Base-by-base conservation (phyloP, 2,888 invertebrate species). In the Nebria brevicollis region DNA sequence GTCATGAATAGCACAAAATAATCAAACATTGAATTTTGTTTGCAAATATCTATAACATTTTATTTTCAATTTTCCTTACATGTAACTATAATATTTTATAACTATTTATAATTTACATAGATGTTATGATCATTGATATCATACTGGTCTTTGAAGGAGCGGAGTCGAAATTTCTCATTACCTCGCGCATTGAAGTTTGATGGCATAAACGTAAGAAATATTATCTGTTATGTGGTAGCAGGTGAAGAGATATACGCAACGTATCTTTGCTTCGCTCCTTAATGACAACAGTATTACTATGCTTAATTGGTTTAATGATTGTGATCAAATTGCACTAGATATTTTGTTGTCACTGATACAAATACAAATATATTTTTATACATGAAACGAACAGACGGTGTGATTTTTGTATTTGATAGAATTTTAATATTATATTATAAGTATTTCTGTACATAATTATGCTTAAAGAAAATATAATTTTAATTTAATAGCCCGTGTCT, bases 391-490 rank as follows among this genome's bases (percentile, higher is more conserved):
- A 73, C 41, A 73, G 43, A 78, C n/a, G 78, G 78, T 74, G 74
- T 66, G 78, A 78, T 73, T 43, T 68, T 26, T 78, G 8, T 73
- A 72, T 66, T 73, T 73, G 72, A 78, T 66, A 70, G 26, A 70
- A 70, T 70, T 70, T 70, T 26, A 70, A 26, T 70, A 54, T 73
- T 73, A 73, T 72, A 73, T 77, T 13, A 6, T 77, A 78, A 73
- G 78, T 25, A 34, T 72, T 43, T 70, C 77, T 78, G 78, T 78
- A 78, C 78, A 78, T 78, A 78, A 77, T 41, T 73, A 70, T 70
- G 15, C 70, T 25, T 34, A 25, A n/a, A 70, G 26, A 25, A 34
- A 70, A 70, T 70, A 70, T 26, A 70, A 73, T 73, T 42, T 42
- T 73, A 73, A 73, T n/a, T 73, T 73, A 73, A 54, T 54, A 11